Evolutionary conservation across 2,113 vertebrate species (phyloP).

Genomic region (Telmatochromis sp.): DNA sequence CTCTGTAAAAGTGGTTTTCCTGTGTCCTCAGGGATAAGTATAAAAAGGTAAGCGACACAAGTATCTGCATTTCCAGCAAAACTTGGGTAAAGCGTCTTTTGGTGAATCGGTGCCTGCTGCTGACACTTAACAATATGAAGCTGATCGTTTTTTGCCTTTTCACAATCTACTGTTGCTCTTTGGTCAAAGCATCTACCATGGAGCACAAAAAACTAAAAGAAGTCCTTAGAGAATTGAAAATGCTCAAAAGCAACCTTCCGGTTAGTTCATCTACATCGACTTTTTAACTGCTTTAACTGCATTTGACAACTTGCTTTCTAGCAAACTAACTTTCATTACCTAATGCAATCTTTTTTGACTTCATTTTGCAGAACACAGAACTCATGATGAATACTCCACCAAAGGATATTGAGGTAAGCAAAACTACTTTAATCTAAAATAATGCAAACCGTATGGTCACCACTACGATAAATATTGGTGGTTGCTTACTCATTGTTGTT

Average conservation of each 20-base stretch:
- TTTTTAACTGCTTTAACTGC: neutral
- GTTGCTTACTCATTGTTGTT: slow-evolving; percentile 39
- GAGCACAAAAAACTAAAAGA: neutral
- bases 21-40: slow-evolving; percentile 84
- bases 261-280: slow-evolving; percentile 1
- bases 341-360: neutral
- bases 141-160: slow-evolving; percentile 41
- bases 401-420: slow-evolving; percentile 31
- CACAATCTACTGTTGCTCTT: slow-evolving; percentile 18
- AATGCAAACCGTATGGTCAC: neutral
- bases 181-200: accelerated
- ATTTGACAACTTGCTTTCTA: neutral
- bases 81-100: slow-evolving; percentile 49
- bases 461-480: neutral
- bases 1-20: slow-evolving; percentile 81
- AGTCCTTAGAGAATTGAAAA: neutral
- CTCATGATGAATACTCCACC: slow-evolving; percentile 26
- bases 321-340: neutral
- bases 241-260: neutral
- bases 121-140: slow-evolving; percentile 49
- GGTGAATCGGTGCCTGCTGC: slow-evolving; percentile 7
- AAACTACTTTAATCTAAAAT: neutral
- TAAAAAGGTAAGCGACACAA: slow-evolving; percentile 80
- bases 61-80: slow-evolving; percentile 68
- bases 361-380: slow-evolving; percentile 6